Evolutionary conservation across 2,888 invertebrate genomes (phyloP), one percentile per base, ranked within the genome.

Genomic region (Gibbula magus): DNA sequence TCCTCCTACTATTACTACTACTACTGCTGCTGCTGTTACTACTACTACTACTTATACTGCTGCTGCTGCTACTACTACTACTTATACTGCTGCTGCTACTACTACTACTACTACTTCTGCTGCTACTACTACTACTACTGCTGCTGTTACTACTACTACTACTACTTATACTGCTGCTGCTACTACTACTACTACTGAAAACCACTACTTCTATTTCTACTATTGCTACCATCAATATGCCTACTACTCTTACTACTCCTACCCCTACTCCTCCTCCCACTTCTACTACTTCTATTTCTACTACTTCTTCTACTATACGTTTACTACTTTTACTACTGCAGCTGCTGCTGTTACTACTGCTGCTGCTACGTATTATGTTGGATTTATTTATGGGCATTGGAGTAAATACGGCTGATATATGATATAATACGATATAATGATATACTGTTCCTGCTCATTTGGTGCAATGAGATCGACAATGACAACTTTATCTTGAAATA

Each of bases 1-100:
- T 61, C 66, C 66, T 61, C 66, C 77, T 51, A 77, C 77, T 51
- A 66, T 61, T 51, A 61, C 77, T 77, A 77, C 77, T 77, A 77
- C 77, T 61, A 77, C 77, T 61, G 61, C 77, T 2, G 29, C 56
- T 66, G 61, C 77, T 66, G 61, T 35, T 66, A 77, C 66, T 22
- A 66, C 22, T 5, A 20, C 74, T 73, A 73, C 53, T 53, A 75
- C 75, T 53, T 52, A 52, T 53, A 75, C 54, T 5, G 25, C 53
- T n/a, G 52, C 54, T 25, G 52, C 54, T 25, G 52, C 75, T 7
- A 75, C 52, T 7, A 52, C 53, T 7, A 53, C 75, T n/a, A 0
- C 25, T 75, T 0, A 13, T 75, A 20, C 54, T 75, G 52, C 54
- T 75, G 52, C 54, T 75, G 22, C 66, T 4, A 10, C 66, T 25